These are phyloP conservation scores for Sparus aurata DNA, from an alignment of 2,797 vertebrate genomes.

Conservation along the genomic window DNA sequence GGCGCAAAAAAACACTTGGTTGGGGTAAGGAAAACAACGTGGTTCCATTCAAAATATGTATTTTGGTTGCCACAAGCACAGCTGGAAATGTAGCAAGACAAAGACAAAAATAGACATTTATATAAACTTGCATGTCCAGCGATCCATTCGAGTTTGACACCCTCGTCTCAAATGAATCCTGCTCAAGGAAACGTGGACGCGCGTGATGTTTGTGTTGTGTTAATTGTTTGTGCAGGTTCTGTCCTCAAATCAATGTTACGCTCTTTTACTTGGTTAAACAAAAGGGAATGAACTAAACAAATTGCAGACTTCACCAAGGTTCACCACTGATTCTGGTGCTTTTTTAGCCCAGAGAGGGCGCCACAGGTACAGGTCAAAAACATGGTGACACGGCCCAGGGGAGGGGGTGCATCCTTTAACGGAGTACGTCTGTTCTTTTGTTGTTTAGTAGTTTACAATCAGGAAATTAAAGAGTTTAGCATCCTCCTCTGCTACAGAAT, in stretches of 20 bases:
- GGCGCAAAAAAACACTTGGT: too few relatives aligned
- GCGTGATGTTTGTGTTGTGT: not conserved
- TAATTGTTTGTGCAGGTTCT: not conserved
- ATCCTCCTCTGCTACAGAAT: not conserved
- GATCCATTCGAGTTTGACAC: too few relatives aligned
- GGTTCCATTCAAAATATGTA: too few relatives aligned
- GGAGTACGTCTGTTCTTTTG: not conserved
- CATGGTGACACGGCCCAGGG: not conserved
- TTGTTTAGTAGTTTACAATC: not conserved
- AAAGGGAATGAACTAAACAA: too few relatives aligned
- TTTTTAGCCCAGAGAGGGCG: conserved; percentile 12
- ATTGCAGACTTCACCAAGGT: not conserved
- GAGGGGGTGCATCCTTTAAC: not conserved
- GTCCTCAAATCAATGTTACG: not conserved
- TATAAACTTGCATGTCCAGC: too few relatives aligned
- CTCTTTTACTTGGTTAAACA: not conserved
- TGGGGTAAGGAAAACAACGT: too few relatives aligned
- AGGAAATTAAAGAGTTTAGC: not conserved
- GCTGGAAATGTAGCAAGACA: too few relatives aligned
- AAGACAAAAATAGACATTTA: too few relatives aligned
- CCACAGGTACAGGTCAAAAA: conserved; percentile 10
- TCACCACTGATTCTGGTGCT: not conserved
- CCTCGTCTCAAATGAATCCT: not conserved
- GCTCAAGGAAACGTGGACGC: too few relatives aligned
- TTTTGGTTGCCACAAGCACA: too few relatives aligned